Percentiles rank a stretch among this genome's conserved stretches.
These are phyloP conservation scores for Syngnathus rostellatus DNA, from an alignment of 2,797 vertebrate species.

Conservation along the genomic window DNA sequence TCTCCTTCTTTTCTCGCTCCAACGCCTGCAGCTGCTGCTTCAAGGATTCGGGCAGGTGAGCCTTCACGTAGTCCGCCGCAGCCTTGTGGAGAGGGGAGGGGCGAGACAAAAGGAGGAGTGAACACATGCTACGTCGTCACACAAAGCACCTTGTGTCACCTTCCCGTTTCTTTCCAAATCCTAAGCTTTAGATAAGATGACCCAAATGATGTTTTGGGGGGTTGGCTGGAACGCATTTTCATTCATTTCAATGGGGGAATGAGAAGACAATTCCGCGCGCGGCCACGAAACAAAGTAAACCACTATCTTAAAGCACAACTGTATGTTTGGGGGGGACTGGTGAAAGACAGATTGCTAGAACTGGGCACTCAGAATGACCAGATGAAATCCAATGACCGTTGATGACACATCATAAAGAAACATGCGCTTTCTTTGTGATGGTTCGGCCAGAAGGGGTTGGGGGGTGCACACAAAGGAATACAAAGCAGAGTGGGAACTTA, in stretches of 20 bases:
- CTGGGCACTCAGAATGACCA: background rate
- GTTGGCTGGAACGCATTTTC: background rate
- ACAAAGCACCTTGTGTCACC: no score
- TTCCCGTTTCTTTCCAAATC: no score
- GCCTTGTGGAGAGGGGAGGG: constrained; percentile 62
- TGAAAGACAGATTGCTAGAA: constrained; percentile 55
- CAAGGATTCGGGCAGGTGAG: constrained; percentile 85
- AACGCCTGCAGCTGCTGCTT: constrained; percentile 90
- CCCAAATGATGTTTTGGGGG: no score
- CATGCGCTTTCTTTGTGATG: constrained; percentile 32
- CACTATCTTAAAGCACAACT: background rate
- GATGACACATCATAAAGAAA: constrained; percentile 11
- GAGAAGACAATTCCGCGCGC: background rate
- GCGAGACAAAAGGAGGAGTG: background rate
- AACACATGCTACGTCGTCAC: background rate
- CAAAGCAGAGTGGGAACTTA: constrained; percentile 9
- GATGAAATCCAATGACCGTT: constrained; percentile 48
- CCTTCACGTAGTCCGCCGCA: constrained; percentile 93
- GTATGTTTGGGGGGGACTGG: background rate
- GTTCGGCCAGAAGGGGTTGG: constrained; percentile 14
- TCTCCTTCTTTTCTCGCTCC: constrained; percentile 89
- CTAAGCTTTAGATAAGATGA: no score
- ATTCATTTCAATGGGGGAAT: background rate
- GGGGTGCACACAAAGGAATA: constrained; percentile 28
- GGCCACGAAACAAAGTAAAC: background rate